Conservation (phyloP, 2,888 invertebrate genomes). For the Phaedon cochleariae region DNA sequence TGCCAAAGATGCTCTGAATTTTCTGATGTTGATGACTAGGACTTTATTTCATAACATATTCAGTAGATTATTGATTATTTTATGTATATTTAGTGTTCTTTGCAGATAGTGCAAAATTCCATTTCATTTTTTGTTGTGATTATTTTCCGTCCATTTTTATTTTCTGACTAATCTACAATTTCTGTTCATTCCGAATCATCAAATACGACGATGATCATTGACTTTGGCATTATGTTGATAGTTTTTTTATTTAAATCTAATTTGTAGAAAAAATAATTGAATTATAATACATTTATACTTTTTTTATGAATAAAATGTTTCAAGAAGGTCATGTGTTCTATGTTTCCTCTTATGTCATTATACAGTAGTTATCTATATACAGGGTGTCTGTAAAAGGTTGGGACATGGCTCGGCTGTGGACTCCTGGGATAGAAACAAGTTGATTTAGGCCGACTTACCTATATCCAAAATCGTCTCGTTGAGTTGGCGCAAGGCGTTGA, state of each 20-base stretch:
- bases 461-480: no score
- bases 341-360: neutral
- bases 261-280: neutral
- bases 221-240: conserved; percentile 19
- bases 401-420: no score
- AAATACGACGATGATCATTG: neutral
- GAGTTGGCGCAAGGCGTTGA: no score
- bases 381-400: no score
- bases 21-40: neutral
- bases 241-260: conserved; percentile 4
- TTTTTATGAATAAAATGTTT: conserved; percentile 25
- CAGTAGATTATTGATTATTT: conserved; percentile 1
- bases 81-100: conserved; percentile 15
- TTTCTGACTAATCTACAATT: neutral
- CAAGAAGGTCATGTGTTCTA: neutral
- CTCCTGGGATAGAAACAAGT: no score
- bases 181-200: neutral
- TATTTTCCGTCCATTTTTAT: conserved; percentile 36
- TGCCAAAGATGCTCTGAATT: neutral
- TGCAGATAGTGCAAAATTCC: conserved; percentile 1
- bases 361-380: no score
- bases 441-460: no score
- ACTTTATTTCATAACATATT: neutral
- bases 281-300: conserved; percentile 17
- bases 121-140: conserved; percentile 20